Conservation (phyloP, 1,140 invertebrate genomes). For the Rhysida immarginata region DNA sequence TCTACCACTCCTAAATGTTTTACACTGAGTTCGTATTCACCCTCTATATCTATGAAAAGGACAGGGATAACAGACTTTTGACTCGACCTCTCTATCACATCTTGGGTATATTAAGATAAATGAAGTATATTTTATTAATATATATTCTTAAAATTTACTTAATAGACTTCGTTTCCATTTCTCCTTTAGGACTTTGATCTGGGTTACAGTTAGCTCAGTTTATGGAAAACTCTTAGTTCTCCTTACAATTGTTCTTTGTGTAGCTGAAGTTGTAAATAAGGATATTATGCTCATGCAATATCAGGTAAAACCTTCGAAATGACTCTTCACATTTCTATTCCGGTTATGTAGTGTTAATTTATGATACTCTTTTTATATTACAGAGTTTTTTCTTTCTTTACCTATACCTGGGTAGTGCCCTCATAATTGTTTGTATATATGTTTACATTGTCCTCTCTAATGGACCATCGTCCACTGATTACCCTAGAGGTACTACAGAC, state of each 20-base stretch:
- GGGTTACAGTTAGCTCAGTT: conserved; percentile 31
- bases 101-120: too few relatives aligned
- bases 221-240: conserved; percentile 46
- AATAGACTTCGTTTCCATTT: background rate
- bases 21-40: too few relatives aligned
- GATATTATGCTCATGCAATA: conserved; percentile 38
- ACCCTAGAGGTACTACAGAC: conserved; percentile 22
- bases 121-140: too few relatives aligned
- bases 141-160: too few relatives aligned
- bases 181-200: background rate
- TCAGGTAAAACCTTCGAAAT: too few relatives aligned
- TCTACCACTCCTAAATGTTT: too few relatives aligned
- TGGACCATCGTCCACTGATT: conserved; percentile 32
- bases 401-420: conserved; percentile 43
- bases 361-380: too few relatives aligned
- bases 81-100: too few relatives aligned
- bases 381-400: conserved; percentile 49
- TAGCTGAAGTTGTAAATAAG: conserved; percentile 44
- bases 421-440: conserved; percentile 48
- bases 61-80: too few relatives aligned
- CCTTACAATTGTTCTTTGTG: conserved; percentile 38
- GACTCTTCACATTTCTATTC: too few relatives aligned
- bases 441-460: conserved; percentile 42
- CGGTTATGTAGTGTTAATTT: too few relatives aligned
- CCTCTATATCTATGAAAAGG: too few relatives aligned